Percentiles rank a stretch among this genome's conserved stretches.
phyloP scores from a whole-genome alignment of 2,888 invertebrate genomes.

The Acronicta psi region DNA sequence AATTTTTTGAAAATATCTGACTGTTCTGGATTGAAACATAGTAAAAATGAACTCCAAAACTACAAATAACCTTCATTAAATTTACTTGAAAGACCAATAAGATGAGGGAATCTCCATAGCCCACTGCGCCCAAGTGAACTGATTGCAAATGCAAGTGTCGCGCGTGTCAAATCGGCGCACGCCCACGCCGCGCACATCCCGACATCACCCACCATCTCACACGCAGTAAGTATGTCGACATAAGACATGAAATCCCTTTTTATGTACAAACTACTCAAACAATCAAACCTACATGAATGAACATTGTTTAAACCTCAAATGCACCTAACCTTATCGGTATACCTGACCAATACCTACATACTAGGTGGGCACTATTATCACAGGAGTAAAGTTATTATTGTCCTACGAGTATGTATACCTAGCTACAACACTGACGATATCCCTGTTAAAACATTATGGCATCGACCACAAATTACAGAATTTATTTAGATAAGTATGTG shows the following conservation, averaged over 20 bases:
- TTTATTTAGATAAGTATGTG: constrained; percentile 56
- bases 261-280: constrained; percentile 31
- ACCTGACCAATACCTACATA: constrained; percentile 4
- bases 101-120: constrained; percentile 32
- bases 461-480: constrained; percentile 56
- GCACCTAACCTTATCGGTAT: constrained; percentile 34
- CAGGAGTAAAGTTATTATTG: too few species aligned
- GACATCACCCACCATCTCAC: constrained; percentile 44
- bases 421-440: constrained; percentile 36
- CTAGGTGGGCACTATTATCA: constrained; percentile 13
- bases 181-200: constrained; percentile 69
- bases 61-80: too few species aligned
- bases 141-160: constrained; percentile 82
- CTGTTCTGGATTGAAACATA: too few species aligned
- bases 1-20: too few species aligned
- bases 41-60: too few species aligned
- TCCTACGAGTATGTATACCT: too few species aligned
- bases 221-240: constrained; percentile 40
- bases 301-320: constrained; percentile 27
- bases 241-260: constrained; percentile 20
- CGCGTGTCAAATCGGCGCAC: constrained; percentile 82
- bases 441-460: constrained; percentile 41
- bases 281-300: constrained; percentile 17
- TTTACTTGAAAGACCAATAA: neutral
- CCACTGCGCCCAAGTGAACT: constrained; percentile 61